A percentile compares a stretch with the other conserved stretches of the same genome.
Conservation (phyloP, 2,797 vertebrate species). For the Podarcis siculus region DNA sequence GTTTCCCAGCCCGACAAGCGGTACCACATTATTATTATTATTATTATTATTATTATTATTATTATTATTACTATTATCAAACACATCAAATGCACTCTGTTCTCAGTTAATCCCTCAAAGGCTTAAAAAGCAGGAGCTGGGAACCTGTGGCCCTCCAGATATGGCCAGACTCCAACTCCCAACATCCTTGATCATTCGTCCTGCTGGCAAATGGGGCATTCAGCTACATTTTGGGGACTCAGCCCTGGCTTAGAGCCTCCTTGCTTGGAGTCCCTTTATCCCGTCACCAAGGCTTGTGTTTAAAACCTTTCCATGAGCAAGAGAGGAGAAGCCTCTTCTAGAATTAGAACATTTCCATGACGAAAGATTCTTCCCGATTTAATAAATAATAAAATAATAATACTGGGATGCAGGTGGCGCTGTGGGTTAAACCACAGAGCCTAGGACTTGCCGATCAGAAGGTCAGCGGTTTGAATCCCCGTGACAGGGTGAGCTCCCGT, state of each 20-base stretch:
- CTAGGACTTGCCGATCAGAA: too few species aligned
- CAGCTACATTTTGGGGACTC: not conserved
- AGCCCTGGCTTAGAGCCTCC: not conserved
- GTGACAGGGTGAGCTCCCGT: too few species aligned
- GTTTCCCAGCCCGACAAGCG: conserved; percentile 18
- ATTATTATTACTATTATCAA: too few species aligned
- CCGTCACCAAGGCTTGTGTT: conserved; percentile 3
- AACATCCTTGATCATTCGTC: not conserved
- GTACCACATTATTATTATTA: not conserved
- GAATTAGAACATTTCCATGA: not conserved
- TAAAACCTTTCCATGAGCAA: not conserved
- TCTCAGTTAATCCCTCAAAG: conserved; percentile 19
- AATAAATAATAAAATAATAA: not conserved
- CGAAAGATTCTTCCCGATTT: not conserved
- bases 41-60: too few species aligned
- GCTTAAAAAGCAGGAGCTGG: not conserved
- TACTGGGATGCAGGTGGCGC: too few species aligned
- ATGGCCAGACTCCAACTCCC: not conserved
- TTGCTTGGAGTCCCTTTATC: not conserved
- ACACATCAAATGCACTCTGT: not conserved
- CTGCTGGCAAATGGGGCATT: not conserved
- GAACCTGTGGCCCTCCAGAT: not conserved
- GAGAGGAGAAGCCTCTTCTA: not conserved
- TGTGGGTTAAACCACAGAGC: too few species aligned
- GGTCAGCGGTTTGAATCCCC: too few species aligned